Conservation (phyloP, 92 coral and sea anemone species). For the Porites divaricata region DNA sequence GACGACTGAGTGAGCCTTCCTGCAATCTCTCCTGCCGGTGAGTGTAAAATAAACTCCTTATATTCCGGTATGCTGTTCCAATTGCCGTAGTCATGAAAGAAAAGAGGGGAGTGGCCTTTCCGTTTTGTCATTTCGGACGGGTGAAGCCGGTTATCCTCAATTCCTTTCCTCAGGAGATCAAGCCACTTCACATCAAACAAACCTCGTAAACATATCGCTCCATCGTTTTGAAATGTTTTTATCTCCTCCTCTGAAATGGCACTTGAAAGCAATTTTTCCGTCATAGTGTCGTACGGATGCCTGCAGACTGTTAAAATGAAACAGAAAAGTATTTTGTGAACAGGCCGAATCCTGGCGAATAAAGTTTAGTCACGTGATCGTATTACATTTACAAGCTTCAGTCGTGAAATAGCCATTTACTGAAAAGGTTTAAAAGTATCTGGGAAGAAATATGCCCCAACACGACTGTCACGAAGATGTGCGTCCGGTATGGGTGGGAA, state of each 20-base stretch:
- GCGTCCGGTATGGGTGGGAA: too few relatives aligned
- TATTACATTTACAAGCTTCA: too few relatives aligned
- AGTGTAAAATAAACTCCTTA: constrained; percentile 36
- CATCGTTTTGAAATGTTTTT: constrained; percentile 36
- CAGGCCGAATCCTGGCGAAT: too few relatives aligned
- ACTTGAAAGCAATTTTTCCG: constrained; percentile 4
- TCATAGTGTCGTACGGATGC: neutral
- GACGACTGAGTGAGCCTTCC: constrained; percentile 40
- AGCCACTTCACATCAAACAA: constrained; percentile 38
- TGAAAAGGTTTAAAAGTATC: too few relatives aligned
- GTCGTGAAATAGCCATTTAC: too few relatives aligned
- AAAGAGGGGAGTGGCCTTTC: constrained; percentile 36
- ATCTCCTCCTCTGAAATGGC: constrained; percentile 33
- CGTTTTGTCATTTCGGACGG: constrained; percentile 49
- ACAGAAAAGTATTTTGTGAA: neutral
- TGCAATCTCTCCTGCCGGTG: constrained; percentile 43
- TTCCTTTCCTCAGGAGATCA: constrained; percentile 35
- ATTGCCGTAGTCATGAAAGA: constrained; percentile 47
- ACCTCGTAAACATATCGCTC: constrained; percentile 45
- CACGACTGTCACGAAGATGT: too few relatives aligned
- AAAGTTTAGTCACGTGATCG: too few relatives aligned
- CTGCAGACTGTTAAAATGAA: neutral
- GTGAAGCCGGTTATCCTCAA: constrained; percentile 37
- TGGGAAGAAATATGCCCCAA: too few relatives aligned
- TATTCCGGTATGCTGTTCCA: constrained; percentile 37